Percentiles rank a stretch among this genome's conserved stretches.
Evolutionary conservation across 2,113 vertebrate genomes (phyloP).

Genomic region (Cnemophilus loriae): DNA sequence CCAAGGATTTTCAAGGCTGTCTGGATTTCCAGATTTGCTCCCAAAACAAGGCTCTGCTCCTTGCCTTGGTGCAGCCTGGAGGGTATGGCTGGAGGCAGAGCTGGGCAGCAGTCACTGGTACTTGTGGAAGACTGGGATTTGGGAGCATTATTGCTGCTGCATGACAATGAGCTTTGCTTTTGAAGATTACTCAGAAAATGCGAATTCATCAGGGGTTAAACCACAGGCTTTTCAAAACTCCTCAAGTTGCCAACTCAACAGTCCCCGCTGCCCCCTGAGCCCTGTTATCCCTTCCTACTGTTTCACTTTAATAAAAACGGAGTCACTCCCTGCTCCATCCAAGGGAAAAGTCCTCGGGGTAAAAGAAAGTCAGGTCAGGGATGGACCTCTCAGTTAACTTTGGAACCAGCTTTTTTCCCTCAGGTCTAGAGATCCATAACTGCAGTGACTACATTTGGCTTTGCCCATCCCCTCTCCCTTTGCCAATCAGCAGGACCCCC

Average conservation of each 20-base stretch:
- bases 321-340: neutral
- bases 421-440: neutral
- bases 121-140: neutral
- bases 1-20: neutral
- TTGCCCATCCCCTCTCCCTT: neutral
- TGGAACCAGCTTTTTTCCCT: neutral
- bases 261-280: neutral
- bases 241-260: neutral
- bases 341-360: neutral
- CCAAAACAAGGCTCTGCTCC: neutral
- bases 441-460: neutral
- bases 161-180: neutral
- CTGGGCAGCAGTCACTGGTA: neutral
- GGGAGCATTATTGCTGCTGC: neutral
- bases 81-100: neutral
- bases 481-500: neutral
- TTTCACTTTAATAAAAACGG: neutral
- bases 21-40: neutral
- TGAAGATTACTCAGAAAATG: neutral
- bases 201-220: neutral
- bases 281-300: neutral
- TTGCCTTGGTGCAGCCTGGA: neutral
- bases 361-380: neutral
- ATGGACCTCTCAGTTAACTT: neutral
- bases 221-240: neutral